Base-by-base conservation (phyloP, 2,888 invertebrate genomes). In the Creontiades dilutus region DNA sequence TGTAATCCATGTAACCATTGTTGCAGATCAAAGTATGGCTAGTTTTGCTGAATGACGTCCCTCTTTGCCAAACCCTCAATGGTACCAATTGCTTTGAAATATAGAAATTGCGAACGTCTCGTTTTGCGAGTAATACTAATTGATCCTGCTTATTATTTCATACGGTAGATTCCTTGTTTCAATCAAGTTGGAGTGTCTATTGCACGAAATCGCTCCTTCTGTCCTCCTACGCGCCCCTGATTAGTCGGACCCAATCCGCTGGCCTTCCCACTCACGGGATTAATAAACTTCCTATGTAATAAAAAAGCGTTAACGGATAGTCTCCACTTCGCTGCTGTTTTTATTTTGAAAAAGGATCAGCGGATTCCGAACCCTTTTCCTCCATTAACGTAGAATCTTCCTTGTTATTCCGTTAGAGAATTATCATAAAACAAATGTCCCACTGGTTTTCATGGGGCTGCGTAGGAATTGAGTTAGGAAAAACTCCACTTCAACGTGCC, bases 211-310 rank as follows among this genome's bases (percentile, higher is more conserved):
- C 2, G 13, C 68, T 19, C 37, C 37, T 37, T 37, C 68, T 68
- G 68, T 68, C 68, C 68, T 12, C 68, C 68, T 68, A 23, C 68
- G 68, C 68, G 19, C 19, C 11, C 68, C 5, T 13, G 19, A 11
- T 13, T 4, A 23, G 5, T 13, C 23, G 13, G 9, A 7, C 23
- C 68, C 23, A 23, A 23, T 27, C 27, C 27, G 23, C 11, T 19
- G 5, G 19, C 68, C 68, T 37, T 37, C 37, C 37, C 68, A 68
- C 68, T 23, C 9, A 12, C 0, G 1, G 68, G 68, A 68, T 68
- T 68, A 68, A 68, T 68, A 68, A n/a, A 68, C 68, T 68, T 68
- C 23, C 68, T 68, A 23, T 37, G 7, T 68, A 68, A 68, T 68
- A 13, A 68, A 23, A 13, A 23, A 68, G 23, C 23, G 68, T 23